Conservation (phyloP, 2,113 vertebrate genomes). For the Pterophyllum scalare region DNA sequence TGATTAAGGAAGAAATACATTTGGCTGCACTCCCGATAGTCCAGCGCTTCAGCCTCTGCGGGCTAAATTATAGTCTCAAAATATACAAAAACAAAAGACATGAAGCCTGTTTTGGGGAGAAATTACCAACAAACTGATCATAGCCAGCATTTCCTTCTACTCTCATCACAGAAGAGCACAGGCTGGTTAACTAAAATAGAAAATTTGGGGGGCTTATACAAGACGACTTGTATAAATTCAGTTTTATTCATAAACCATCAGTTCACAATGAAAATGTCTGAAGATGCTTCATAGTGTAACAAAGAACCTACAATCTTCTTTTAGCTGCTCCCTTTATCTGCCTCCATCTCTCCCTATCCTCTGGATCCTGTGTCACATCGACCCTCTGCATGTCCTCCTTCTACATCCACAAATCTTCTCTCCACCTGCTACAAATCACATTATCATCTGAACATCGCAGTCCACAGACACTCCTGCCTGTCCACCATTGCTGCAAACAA, state of each 20-base stretch:
- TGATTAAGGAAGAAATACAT: no score
- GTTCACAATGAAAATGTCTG: no score
- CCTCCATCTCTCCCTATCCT: no score
- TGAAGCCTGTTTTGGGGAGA: no score
- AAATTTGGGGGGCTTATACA: accelerated
- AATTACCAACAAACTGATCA: not conserved
- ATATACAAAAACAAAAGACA: not conserved
- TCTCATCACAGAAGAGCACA: not conserved
- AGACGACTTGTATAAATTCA: no score
- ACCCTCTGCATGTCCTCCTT: not conserved
- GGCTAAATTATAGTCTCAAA: accelerated
- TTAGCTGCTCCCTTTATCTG: no score
- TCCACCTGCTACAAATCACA: not conserved
- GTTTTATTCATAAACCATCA: no score
- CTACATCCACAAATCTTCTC: not conserved
- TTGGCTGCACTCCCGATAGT: no score
- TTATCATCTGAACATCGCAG: not conserved
- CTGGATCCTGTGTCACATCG: not conserved
- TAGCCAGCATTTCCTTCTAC: not conserved
- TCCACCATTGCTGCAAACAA: no score
- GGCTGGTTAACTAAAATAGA: not conserved
- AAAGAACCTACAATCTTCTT: no score
- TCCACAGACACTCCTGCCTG: not conserved
- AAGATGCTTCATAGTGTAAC: no score
- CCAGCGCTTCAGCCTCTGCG: no score